Conservation (phyloP, 1,140 invertebrate genomes). For the Drosophila equinoxialis region DNA sequence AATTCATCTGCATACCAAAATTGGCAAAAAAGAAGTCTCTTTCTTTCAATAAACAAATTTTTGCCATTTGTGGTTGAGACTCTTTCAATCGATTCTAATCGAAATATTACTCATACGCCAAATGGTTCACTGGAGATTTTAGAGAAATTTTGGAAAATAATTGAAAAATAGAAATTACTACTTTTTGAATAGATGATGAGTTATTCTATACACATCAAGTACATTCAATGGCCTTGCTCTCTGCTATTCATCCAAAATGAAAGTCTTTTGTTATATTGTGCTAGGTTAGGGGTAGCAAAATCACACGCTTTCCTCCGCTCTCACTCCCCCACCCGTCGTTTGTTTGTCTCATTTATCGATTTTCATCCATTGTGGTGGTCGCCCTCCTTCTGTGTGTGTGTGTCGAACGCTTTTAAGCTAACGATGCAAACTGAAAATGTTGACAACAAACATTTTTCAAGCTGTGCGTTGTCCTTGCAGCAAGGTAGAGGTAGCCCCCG, state of each 20-base stretch:
- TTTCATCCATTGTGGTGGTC: slow-evolving; percentile 64
- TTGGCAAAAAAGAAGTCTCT: background rate
- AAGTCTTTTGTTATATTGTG: slow-evolving; percentile 53
- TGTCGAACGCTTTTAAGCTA: slow-evolving; percentile 75
- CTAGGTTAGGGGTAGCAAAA: slow-evolving; percentile 35
- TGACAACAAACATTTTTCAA: slow-evolving; percentile 82
- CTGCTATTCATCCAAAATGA: slow-evolving; percentile 54
- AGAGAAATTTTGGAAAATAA: background rate
- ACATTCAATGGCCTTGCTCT: slow-evolving; percentile 40
- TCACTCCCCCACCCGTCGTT: too few relatives aligned
- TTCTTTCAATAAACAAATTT: background rate
- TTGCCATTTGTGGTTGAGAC: too few relatives aligned
- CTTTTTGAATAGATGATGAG: background rate
- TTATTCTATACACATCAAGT: slow-evolving; percentile 43
- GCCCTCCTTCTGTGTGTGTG: slow-evolving; percentile 1
- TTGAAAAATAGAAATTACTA: background rate
- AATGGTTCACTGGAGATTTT: background rate
- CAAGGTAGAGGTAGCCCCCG: slow-evolving; percentile 59
- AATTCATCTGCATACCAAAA: background rate
- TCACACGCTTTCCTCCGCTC: slow-evolving; percentile 53
- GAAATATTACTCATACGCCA: slow-evolving; percentile 2
- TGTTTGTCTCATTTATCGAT: slow-evolving; percentile 70
- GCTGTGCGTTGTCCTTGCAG: slow-evolving; percentile 67
- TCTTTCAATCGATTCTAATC: too few relatives aligned
- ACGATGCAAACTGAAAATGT: slow-evolving; percentile 82